Percentiles rank a stretch among this genome's conserved stretches.
Evolutionary conservation across 1,140 invertebrate species (phyloP).

Genomic region (Coenobita brevimanus): DNA sequence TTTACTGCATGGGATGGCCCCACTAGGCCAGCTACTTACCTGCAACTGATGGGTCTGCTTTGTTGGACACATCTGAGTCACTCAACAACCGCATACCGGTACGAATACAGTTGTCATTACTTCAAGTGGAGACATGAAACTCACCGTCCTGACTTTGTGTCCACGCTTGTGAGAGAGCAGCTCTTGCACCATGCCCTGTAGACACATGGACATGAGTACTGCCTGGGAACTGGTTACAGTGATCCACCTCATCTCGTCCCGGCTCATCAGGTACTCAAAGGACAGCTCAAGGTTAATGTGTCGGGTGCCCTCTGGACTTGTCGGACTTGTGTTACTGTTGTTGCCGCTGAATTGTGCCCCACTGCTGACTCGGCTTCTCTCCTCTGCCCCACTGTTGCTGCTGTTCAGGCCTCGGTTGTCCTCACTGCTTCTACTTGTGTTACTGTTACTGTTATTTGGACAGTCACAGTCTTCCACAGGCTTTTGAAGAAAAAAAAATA

Average conservation of each 20-base stretch:
- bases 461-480: slow-evolving; percentile 71
- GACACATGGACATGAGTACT: slow-evolving; percentile 94
- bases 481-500: no score
- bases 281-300: slow-evolving; percentile 83
- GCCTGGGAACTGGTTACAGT: slow-evolving; percentile 91
- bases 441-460: slow-evolving; percentile 32
- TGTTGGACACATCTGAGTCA: no score
- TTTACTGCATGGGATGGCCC: no score
- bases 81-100: no score
- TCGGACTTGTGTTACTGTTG: slow-evolving; percentile 38
- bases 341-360: no score
- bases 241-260: slow-evolving; percentile 93
- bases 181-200: slow-evolving; percentile 96
- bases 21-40: no score
- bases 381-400: no score
- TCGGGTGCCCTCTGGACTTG: slow-evolving; percentile 19
- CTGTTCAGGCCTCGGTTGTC: slow-evolving; percentile 30
- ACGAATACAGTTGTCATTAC: no score
- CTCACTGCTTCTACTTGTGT: slow-evolving; percentile 26
- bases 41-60: no score
- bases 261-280: slow-evolving; percentile 96
- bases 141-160: slow-evolving; percentile 33
- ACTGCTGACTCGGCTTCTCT: no score
- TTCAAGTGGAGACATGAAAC: no score
- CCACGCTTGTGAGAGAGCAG: slow-evolving; percentile 87